Evolutionary conservation across 2,797 vertebrate genomes (phyloP).

Genomic region (Darevskia mixta): DNA sequence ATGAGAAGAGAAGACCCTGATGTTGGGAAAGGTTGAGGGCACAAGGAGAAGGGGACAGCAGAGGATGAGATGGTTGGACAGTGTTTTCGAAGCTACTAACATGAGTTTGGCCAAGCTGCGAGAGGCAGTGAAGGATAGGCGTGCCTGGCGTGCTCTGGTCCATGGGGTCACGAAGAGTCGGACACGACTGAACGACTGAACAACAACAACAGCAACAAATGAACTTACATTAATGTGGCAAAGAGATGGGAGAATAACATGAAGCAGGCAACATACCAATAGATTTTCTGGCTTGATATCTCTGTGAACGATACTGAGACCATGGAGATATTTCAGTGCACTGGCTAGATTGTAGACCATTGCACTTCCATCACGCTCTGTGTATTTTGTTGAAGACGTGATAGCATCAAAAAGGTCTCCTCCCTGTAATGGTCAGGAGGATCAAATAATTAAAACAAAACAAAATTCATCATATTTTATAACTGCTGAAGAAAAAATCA

Average conservation of each 20-base stretch:
- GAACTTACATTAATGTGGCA: constrained; percentile 21
- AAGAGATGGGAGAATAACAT: neutral
- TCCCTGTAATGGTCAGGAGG: constrained; percentile 79
- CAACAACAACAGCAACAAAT: no score
- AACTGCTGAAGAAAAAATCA: neutral
- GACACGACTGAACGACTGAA: no score
- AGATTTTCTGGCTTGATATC: constrained; percentile 99
- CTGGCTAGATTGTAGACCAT: constrained; percentile 95
- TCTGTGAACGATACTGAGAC: constrained; percentile 93
- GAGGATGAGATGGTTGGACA: no score
- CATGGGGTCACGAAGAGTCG: no score
- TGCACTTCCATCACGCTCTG: constrained; percentile 91
- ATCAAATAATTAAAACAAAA: constrained; percentile 1
- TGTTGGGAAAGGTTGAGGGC: no score
- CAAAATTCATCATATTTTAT: neutral
- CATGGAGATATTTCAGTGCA: constrained; percentile 93
- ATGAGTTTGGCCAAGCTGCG: no score
- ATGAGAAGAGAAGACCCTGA: no score
- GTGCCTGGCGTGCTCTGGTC: no score
- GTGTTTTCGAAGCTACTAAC: no score
- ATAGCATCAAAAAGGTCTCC: constrained; percentile 97
- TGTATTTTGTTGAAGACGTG: constrained; percentile 96
- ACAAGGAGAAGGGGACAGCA: no score
- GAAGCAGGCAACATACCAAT: constrained; percentile 81
- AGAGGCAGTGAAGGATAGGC: no score